Percentiles rank a stretch among this genome's conserved stretches.
Conservation (phyloP, 53 echinoderm and acorn worm species). For the Luidia sarsii region DNA sequence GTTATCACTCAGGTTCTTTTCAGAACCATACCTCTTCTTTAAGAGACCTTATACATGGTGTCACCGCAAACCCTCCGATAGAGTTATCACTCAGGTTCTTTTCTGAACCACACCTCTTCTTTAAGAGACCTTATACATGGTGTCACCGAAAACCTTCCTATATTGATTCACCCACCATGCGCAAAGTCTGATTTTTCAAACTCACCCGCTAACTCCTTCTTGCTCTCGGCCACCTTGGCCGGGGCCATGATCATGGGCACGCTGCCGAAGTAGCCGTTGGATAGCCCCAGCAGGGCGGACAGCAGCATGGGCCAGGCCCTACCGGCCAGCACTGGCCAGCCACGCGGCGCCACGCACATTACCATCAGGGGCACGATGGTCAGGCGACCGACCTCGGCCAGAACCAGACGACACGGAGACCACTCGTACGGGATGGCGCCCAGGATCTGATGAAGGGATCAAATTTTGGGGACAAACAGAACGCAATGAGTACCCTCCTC, state of each 20-base stretch:
- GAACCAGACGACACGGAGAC: conserved; percentile 51
- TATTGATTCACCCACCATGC: too few relatives aligned
- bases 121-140: too few relatives aligned
- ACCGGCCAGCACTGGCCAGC: conserved; percentile 50
- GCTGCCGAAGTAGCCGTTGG: conserved; percentile 90
- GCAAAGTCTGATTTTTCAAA: neutral
- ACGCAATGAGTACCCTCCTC: too few relatives aligned
- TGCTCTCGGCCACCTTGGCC: conserved; percentile 61
- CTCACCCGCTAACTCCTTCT: conserved; percentile 75
- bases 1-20: too few relatives aligned
- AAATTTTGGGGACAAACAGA: too few relatives aligned
- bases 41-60: too few relatives aligned
- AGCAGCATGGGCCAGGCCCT: conserved; percentile 70
- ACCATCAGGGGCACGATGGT: conserved; percentile 73
- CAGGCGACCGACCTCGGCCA: conserved; percentile 51
- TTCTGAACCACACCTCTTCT: too few relatives aligned
- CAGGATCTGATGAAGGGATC: neutral
- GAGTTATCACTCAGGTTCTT: too few relatives aligned
- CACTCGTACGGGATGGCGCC: conserved; percentile 80
- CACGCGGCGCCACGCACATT: conserved; percentile 73
- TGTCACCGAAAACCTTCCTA: too few relatives aligned
- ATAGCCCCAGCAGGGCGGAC: conserved; percentile 68
- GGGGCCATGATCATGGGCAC: conserved; percentile 86
- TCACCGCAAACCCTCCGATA: too few relatives aligned
- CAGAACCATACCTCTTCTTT: too few relatives aligned